Evolutionary conservation across 2,888 invertebrate species (phyloP).

Genomic region (Euplexia lucipara): DNA sequence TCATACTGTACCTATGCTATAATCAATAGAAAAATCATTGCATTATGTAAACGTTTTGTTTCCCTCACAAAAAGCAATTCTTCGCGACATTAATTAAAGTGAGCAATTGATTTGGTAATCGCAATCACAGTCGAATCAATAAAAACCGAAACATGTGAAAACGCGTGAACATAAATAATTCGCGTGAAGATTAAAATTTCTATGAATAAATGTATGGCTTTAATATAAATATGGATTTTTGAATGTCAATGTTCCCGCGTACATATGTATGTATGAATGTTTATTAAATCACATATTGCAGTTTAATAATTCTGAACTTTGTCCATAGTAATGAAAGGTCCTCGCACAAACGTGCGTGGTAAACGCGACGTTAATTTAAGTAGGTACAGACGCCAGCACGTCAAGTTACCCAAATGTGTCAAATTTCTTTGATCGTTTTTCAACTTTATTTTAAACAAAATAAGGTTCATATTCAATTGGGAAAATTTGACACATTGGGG

Average conservation of each 20-base stretch:
- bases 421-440: too few species aligned
- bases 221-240: slow-evolving; percentile 29
- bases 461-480: too few species aligned
- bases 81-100: slow-evolving; percentile 12
- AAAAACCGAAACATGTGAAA: slow-evolving; percentile 29
- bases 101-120: slow-evolving; percentile 31
- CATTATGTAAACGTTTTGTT: slow-evolving; percentile 3
- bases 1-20: background rate
- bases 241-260: slow-evolving; percentile 21
- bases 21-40: background rate
- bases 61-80: slow-evolving; percentile 4
- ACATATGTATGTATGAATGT: slow-evolving; percentile 37
- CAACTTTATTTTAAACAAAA: too few species aligned
- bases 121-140: slow-evolving; percentile 21
- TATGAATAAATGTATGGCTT: slow-evolving; percentile 26
- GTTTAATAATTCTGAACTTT: slow-evolving; percentile 35
- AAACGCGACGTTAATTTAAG: too few species aligned
- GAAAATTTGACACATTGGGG: too few species aligned
- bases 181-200: slow-evolving; percentile 32
- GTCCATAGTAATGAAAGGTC: background rate
- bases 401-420: too few species aligned
- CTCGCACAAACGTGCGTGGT: too few species aligned
- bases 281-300: slow-evolving; percentile 30
- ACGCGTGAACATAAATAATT: slow-evolving; percentile 45
- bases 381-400: too few species aligned